Percentiles rank a stretch among this genome's conserved stretches.
These are phyloP conservation scores for Limnodromus scolopaceus DNA, from an alignment of 2,797 vertebrate genomes.

Conservation along the genomic window DNA sequence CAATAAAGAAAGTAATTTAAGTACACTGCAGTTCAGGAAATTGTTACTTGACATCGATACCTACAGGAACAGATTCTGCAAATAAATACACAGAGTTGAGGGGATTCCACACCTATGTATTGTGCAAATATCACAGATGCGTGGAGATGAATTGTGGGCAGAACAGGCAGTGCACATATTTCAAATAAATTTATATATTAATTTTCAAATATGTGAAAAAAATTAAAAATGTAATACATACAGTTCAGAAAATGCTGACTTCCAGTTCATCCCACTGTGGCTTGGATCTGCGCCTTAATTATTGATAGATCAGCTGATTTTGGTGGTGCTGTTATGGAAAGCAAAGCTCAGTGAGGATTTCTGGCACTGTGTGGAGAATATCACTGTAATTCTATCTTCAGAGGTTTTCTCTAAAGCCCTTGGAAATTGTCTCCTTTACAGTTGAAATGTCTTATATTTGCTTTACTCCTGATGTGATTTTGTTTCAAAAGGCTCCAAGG, in stretches of 20 bases:
- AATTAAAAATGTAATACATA: fast-evolving
- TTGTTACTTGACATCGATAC: background rate
- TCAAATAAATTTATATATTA: background rate
- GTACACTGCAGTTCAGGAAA: background rate
- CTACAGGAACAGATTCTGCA: background rate
- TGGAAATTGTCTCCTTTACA: background rate
- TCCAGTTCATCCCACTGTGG: fast-evolving
- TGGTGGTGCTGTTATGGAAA: background rate
- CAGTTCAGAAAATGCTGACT: background rate
- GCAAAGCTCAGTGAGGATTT: background rate
- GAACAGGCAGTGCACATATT: background rate
- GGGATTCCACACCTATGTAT: background rate
- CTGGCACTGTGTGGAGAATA: background rate
- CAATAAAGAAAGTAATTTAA: background rate
- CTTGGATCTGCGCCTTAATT: background rate
- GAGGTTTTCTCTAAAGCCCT: background rate
- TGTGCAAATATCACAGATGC: background rate
- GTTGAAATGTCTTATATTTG: background rate
- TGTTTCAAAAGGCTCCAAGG: background rate
- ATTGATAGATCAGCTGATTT: background rate
- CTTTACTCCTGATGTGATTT: background rate
- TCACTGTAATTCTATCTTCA: background rate
- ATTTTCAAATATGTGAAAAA: background rate
- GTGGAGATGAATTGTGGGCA: background rate
- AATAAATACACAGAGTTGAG: background rate